These are phyloP conservation scores for Pseudotriccus pelzelni DNA, from an alignment of 2,797 vertebrate species.

Conservation along the genomic window DNA sequence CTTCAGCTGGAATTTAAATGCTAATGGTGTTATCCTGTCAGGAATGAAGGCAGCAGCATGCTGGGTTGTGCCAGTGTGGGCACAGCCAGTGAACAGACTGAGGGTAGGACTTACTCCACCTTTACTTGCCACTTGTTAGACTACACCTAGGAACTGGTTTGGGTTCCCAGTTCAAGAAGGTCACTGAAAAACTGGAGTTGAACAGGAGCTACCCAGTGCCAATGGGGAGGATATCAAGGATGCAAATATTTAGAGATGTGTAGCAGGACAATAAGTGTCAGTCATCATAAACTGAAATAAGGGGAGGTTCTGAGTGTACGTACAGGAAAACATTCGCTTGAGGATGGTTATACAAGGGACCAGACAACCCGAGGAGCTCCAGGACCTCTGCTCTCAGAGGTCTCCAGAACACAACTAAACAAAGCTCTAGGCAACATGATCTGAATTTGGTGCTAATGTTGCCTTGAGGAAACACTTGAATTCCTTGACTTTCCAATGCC, in stretches of 20 bases:
- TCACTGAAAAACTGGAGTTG: not conserved
- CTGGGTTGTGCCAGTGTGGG: no score
- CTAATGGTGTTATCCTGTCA: no score
- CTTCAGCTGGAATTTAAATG: not conserved
- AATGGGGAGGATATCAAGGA: not conserved
- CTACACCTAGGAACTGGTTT: not conserved
- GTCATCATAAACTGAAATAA: not conserved
- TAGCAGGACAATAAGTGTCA: not conserved
- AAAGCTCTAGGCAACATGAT: not conserved
- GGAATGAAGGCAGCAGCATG: rapidly evolving
- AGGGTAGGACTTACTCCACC: not conserved
- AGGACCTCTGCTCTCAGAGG: not conserved
- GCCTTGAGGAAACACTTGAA: not conserved
- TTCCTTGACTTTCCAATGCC: not conserved
- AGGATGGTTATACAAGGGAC: not conserved
- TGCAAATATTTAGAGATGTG: not conserved
- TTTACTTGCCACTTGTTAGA: not conserved
- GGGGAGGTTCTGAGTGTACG: not conserved
- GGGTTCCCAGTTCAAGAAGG: not conserved
- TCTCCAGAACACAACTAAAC: not conserved
- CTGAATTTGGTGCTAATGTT: not conserved
- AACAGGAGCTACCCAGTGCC: not conserved
- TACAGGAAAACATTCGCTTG: not conserved
- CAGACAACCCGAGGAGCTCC: not conserved
- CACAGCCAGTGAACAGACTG: not conserved